Conservation (phyloP, 1,140 invertebrate species). For the Drosophila chauvacae region DNA sequence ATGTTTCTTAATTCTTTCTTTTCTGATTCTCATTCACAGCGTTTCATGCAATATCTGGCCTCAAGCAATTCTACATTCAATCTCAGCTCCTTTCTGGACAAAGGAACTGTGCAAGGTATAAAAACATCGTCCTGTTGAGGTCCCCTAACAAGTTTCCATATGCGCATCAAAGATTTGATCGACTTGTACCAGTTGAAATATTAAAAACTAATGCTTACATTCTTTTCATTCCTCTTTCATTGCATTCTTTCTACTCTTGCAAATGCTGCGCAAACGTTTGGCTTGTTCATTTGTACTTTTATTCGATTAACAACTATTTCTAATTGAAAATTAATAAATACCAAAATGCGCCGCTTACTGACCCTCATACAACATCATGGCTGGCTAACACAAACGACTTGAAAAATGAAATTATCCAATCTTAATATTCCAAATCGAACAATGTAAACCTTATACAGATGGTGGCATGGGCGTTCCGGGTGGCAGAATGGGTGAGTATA, state of each 20-base stretch:
- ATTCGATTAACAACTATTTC: slow-evolving; percentile 57
- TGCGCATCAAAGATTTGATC: slow-evolving; percentile 20
- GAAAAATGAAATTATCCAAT: slow-evolving; percentile 40
- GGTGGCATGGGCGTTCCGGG: slow-evolving; percentile 83
- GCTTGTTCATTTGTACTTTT: slow-evolving; percentile 60
- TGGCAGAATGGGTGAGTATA: slow-evolving; percentile 84
- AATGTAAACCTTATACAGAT: slow-evolving; percentile 74
- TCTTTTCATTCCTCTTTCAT: slow-evolving; percentile 47
- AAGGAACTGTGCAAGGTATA: slow-evolving; percentile 96
- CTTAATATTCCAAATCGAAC: slow-evolving; percentile 63
- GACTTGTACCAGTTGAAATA: slow-evolving; percentile 12
- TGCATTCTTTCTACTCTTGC: slow-evolving; percentile 33
- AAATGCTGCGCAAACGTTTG: slow-evolving; percentile 68
- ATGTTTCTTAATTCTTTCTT: not conserved
- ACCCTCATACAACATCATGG: slow-evolving; percentile 36
- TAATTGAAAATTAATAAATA: slow-evolving; percentile 45
- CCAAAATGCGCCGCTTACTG: slow-evolving; percentile 59
- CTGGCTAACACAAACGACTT: slow-evolving; percentile 46
- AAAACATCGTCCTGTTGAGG: not conserved
- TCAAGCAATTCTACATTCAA: slow-evolving; percentile 99
- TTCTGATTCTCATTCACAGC: slow-evolving; percentile 88
- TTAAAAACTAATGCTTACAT: slow-evolving; percentile 57
- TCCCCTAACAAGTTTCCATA: slow-evolving; percentile 10
- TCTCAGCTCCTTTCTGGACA: slow-evolving; percentile 98
- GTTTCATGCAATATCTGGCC: slow-evolving; percentile 99